A percentile compares a stretch with the other conserved stretches of the same genome.
phyloP scores from a whole-genome alignment of 2,797 vertebrate species.

The Pseudomugil tenellus region DNA sequence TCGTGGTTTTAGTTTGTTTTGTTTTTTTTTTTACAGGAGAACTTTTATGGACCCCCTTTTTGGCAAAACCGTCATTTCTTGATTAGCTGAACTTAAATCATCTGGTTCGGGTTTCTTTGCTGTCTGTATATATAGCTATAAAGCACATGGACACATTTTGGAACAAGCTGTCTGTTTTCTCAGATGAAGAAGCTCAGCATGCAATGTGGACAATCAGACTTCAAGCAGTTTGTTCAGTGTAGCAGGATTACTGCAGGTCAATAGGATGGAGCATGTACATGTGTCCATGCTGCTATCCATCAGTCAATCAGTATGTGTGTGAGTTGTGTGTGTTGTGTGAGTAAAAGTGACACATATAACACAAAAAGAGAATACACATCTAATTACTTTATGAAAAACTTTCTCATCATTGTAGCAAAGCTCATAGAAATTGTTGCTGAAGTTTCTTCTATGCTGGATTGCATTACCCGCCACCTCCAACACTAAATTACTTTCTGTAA shows the following conservation, averaged over 20 bases:
- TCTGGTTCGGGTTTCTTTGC: too few relatives aligned
- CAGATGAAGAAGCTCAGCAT: slow-evolving; percentile 13
- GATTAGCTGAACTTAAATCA: too few relatives aligned
- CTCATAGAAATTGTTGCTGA: slow-evolving; percentile 38
- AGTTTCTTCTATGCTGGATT: slow-evolving; percentile 41
- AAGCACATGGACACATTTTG: too few relatives aligned
- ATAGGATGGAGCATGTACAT: slow-evolving; percentile 21
- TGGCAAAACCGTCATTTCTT: too few relatives aligned
- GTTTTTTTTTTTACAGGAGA: too few relatives aligned
- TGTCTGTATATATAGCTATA: too few relatives aligned
- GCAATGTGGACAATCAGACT: slow-evolving; percentile 15
- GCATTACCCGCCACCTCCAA: slow-evolving; percentile 41
- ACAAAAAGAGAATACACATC: slow-evolving; percentile 15
- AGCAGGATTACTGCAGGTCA: slow-evolving; percentile 46
- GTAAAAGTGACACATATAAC: not conserved
- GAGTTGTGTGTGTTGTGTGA: slow-evolving; percentile 3
- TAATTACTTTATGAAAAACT: slow-evolving; percentile 28
- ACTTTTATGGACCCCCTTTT: too few relatives aligned
- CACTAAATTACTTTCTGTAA: slow-evolving; percentile 45
- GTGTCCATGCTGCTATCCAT: slow-evolving; percentile 33
- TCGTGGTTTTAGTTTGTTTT: too few relatives aligned
- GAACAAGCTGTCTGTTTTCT: not conserved
- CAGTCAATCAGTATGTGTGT: slow-evolving; percentile 19
- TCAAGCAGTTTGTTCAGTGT: slow-evolving; percentile 25
- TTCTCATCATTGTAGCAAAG: slow-evolving; percentile 55